Conservation (phyloP, 2,888 invertebrate species). For the Scrobipalpa costella region DNA sequence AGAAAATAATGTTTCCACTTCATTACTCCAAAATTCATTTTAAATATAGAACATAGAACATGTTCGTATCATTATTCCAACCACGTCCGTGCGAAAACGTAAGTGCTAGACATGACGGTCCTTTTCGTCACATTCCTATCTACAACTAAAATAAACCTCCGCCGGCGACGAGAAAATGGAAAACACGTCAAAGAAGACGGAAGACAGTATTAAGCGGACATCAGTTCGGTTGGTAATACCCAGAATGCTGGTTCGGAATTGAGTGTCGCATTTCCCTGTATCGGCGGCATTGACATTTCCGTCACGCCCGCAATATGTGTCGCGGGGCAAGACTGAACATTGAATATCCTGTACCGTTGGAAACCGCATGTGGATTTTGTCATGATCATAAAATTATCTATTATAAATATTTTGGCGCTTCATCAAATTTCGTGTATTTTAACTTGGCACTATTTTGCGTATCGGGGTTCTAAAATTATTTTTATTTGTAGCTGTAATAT, state of each 20-base stretch:
- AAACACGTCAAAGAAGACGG: conserved; percentile 20
- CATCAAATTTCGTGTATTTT: too few relatives aligned
- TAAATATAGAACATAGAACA: neutral
- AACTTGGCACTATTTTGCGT: too few relatives aligned
- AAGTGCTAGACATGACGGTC: conserved; percentile 1
- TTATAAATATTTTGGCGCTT: neutral
- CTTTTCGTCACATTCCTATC: neutral
- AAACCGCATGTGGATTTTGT: conserved; percentile 12
- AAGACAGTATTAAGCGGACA: conserved; percentile 19
- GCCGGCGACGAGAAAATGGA: conserved; percentile 12
- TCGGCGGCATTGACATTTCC: conserved; percentile 29
- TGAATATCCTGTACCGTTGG: conserved; percentile 43
- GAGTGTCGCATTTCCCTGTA: conserved; percentile 25
- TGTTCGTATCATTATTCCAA: neutral
- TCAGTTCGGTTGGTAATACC: conserved; percentile 16
- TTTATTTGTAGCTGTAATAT: too few relatives aligned
- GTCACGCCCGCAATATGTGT: conserved; percentile 33
- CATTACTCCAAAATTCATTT: neutral
- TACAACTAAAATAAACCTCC: neutral
- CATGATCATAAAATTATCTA: conserved; percentile 10
- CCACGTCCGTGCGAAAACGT: neutral
- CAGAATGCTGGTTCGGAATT: conserved; percentile 18
- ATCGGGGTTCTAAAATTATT: too few relatives aligned
- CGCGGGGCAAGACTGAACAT: conserved; percentile 39
- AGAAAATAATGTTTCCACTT: too few relatives aligned